phyloP scores from a whole-genome alignment of 2,888 invertebrate genomes.

The Microctonus hyperodae region DNA sequence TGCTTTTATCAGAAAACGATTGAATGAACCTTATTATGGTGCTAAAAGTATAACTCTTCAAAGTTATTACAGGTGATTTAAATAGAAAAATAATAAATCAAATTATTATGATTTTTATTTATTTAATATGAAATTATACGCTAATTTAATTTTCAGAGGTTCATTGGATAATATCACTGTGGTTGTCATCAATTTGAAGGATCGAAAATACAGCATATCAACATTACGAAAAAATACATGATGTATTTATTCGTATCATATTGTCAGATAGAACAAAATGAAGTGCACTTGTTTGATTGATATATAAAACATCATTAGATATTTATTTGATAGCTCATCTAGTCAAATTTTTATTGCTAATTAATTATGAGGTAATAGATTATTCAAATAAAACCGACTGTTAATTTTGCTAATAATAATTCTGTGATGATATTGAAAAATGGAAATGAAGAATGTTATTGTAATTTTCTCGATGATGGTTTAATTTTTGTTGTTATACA shows the following conservation, averaged over 20 bases:
- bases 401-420: not conserved
- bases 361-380: not conserved
- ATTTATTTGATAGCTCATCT: not conserved
- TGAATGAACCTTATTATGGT: slow-evolving; percentile 87
- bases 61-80: slow-evolving; percentile 73
- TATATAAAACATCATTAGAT: not conserved
- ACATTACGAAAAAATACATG: slow-evolving; percentile 41
- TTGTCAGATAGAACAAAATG: not conserved
- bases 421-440: too few relatives aligned
- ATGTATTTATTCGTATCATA: slow-evolving; percentile 17
- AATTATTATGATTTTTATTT: too few relatives aligned
- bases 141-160: slow-evolving; percentile 68
- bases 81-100: too few relatives aligned
- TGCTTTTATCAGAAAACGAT: slow-evolving; percentile 82
- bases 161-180: slow-evolving; percentile 97
- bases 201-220: slow-evolving; percentile 57
- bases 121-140: slow-evolving; percentile 1
- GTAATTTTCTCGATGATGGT: too few relatives aligned
- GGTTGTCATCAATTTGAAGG: slow-evolving; percentile 83
- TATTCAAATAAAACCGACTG: not conserved
- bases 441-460: too few relatives aligned
- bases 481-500: not conserved
- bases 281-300: not conserved
- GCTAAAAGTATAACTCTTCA: slow-evolving; percentile 91
- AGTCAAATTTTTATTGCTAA: not conserved